Percentiles rank a stretch among this genome's conserved stretches.
Evolutionary conservation across 2,888 invertebrate genomes (phyloP).

Genomic region (Diploptera punctata): DNA sequence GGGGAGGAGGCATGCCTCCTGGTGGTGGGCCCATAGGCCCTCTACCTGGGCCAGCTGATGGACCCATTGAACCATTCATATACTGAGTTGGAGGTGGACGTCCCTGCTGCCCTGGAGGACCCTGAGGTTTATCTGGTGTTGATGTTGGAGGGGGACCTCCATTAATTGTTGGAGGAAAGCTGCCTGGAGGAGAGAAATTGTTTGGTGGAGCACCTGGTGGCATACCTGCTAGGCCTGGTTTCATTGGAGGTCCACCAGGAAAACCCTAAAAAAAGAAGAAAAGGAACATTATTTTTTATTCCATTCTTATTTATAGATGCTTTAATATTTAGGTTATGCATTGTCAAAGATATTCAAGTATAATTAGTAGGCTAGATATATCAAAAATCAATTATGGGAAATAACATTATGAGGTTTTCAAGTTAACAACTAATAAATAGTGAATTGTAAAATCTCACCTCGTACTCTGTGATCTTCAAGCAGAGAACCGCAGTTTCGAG

Average conservation of each 20-base stretch:
- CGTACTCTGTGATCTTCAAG: too few relatives aligned
- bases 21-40: slow-evolving; percentile 13
- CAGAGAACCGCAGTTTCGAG: too few relatives aligned
- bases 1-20: slow-evolving; percentile 19
- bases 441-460: too few relatives aligned
- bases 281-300: too few relatives aligned
- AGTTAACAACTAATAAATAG: too few relatives aligned
- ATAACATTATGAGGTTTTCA: too few relatives aligned
- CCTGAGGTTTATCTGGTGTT: not conserved
- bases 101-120: not conserved
- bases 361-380: too few relatives aligned
- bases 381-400: too few relatives aligned
- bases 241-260: slow-evolving; percentile 30
- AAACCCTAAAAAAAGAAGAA: not conserved
- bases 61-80: slow-evolving; percentile 36
- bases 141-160: slow-evolving; percentile 36
- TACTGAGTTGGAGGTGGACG: slow-evolving; percentile 31
- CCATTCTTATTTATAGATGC: too few relatives aligned
- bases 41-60: slow-evolving; percentile 23
- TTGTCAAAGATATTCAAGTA: too few relatives aligned
- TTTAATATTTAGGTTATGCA: too few relatives aligned
- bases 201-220: slow-evolving; percentile 40
- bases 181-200: not conserved
- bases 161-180: slow-evolving; percentile 32
- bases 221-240: slow-evolving; percentile 38